phyloP scores from a whole-genome alignment of 1,140 invertebrate genomes.

The Drosophila littoralis region DNA sequence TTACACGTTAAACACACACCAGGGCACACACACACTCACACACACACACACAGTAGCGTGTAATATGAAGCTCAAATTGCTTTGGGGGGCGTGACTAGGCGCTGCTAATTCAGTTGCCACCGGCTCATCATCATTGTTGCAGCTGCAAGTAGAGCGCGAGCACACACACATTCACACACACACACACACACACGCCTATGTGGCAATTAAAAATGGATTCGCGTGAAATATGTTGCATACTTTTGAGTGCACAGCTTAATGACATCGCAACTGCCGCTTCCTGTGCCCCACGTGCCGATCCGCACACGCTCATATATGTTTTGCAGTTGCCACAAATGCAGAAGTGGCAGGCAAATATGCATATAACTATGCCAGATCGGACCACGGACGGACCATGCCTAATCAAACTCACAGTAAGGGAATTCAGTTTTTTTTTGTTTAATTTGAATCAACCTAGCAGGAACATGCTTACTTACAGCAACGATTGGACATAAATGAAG shows the following conservation, averaged over 20 bases:
- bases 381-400: too few relatives aligned
- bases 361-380: too few relatives aligned
- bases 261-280: neutral
- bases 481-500: too few relatives aligned
- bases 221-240: conserved; percentile 24
- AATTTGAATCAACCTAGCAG: too few relatives aligned
- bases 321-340: too few relatives aligned
- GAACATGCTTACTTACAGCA: too few relatives aligned
- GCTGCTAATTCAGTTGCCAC: conserved; percentile 29
- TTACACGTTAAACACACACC: conserved; percentile 30
- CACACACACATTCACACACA: neutral
- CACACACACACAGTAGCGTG: neutral
- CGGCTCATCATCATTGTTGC: conserved; percentile 9
- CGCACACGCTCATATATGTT: too few relatives aligned
- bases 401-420: too few relatives aligned
- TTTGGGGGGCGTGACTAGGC: conserved; percentile 2
- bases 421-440: too few relatives aligned
- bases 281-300: too few relatives aligned
- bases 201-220: conserved; percentile 19
- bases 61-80: neutral
- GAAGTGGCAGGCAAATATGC: too few relatives aligned
- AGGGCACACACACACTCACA: conserved; percentile 1
- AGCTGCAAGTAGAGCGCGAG: neutral
- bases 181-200: neutral
- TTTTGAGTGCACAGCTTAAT: neutral